A percentile compares a stretch with the other conserved stretches of the same genome.
These are phyloP conservation scores for Atethmia centrago DNA, from an alignment of 2,888 invertebrate genomes.

Conservation along the genomic window DNA sequence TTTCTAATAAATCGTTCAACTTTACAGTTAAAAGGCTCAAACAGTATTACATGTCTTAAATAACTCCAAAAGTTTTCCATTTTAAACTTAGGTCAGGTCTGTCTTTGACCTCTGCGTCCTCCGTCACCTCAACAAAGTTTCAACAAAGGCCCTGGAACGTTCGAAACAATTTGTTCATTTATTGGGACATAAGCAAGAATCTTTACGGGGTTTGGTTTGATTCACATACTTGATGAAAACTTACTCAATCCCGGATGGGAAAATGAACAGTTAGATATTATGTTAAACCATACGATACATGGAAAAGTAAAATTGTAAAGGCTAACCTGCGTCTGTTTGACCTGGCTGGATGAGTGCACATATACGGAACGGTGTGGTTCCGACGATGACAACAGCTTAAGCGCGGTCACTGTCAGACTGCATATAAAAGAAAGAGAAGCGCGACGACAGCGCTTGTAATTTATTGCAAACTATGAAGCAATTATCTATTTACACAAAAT, in stretches of 20 bases:
- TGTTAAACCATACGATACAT: background rate
- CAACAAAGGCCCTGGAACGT: constrained; percentile 11
- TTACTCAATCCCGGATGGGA: background rate
- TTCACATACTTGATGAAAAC: constrained; percentile 38
- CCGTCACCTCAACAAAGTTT: constrained; percentile 41
- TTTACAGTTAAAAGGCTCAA: background rate
- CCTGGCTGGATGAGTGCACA: background rate
- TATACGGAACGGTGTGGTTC: background rate
- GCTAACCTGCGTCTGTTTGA: background rate
- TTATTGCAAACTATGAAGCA: no score
- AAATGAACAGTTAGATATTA: background rate
- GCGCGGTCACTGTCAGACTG: no score
- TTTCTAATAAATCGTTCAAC: constrained; percentile 14
- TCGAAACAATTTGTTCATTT: constrained; percentile 49
- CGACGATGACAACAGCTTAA: no score
- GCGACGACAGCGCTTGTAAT: no score
- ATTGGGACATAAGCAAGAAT: constrained; percentile 21
- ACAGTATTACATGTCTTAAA: constrained; percentile 20
- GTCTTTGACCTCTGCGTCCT: constrained; percentile 20
- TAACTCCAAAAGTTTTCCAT: constrained; percentile 37
- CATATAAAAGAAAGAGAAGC: no score
- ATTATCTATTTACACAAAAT: no score
- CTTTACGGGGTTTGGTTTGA: constrained; percentile 19
- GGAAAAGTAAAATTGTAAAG: background rate
- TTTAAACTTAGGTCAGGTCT: constrained; percentile 24